phyloP scores from a whole-genome alignment of 2,797 vertebrate species.

The Anniella stebbinsi region DNA sequence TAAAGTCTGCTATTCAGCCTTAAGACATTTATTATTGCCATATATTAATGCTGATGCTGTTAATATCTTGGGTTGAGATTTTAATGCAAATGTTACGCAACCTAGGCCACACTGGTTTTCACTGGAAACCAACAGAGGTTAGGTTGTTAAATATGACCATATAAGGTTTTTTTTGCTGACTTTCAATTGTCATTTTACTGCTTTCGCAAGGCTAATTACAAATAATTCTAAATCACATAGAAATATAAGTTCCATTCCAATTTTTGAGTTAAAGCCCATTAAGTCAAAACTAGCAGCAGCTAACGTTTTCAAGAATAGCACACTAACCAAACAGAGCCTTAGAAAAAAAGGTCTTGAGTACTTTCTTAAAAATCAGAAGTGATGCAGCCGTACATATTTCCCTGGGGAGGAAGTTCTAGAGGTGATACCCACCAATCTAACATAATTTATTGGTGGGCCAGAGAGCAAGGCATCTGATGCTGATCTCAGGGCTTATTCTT shows the following conservation, averaged over 20 bases:
- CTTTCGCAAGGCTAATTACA: background rate
- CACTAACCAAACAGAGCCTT: background rate
- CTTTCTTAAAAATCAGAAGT: background rate
- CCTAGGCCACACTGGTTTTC: background rate
- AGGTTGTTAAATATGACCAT: background rate
- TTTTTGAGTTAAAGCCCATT: no score
- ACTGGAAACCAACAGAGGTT: background rate
- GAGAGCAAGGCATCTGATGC: background rate
- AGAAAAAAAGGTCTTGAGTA: background rate
- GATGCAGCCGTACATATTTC: background rate
- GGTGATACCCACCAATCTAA: background rate
- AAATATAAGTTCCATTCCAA: background rate
- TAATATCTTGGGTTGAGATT: slow-evolving; percentile 1
- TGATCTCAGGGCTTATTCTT: background rate
- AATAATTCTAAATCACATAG: background rate
- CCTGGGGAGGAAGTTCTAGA: background rate
- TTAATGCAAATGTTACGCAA: background rate
- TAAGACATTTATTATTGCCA: slow-evolving; percentile 4
- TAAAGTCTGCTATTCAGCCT: background rate
- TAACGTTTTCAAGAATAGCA: background rate
- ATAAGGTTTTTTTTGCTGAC: background rate
- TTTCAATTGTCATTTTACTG: background rate
- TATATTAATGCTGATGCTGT: background rate
- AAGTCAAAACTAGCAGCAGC: background rate
- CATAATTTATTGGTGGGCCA: background rate